Evolutionary conservation across 2,888 invertebrate species (phyloP), one percentile per base, ranked within the genome.

Genomic region (Drosophila colorata): DNA sequence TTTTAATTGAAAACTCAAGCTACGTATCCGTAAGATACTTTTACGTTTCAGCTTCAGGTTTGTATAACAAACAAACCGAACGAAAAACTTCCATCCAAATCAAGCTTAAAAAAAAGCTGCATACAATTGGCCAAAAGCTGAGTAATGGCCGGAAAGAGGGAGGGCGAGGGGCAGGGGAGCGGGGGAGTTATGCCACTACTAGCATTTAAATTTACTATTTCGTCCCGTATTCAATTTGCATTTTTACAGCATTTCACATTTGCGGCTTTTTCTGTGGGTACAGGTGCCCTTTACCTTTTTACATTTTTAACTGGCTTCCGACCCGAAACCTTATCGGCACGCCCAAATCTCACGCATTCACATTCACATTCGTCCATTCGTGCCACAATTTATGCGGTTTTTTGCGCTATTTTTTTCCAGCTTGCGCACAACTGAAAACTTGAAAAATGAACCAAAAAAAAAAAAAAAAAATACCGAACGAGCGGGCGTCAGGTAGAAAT

Each of bases 271-370:
- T 13, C 23, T 8, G 28, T 41, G 44, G 28, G 38, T 61, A 6
- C 43, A 13, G 43, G 35, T 37, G 20, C 28, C 33, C 65, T 61
- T 81, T 63, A 80, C 72, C 75, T 84, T 80, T 66, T 59, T 25
- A 31, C 59, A 52, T 53, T 49, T 52, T 57, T 67, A 58, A 60
- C 53, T 55, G 59, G 63, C 14, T 53, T 38, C 31, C 33, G 46
- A 59, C 44, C 49, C 61, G 43, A 71, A 44, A 61, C 82, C 82
- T 88, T 85, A 85, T 85, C 85, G 72, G 52, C 73, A 69, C 46
- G 44, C 44, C 69, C 80, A 74, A 88, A 88, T 85, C 85, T 78
- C 86, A 88, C 85, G 84, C 88, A 82, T 68, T 70, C 85, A 51
- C 64, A 63, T 49, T 60, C 55, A 55, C 67, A 80, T 80, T 73